Base-by-base conservation (phyloP, 2,113 vertebrate genomes). In the Hyla sarda region DNA sequence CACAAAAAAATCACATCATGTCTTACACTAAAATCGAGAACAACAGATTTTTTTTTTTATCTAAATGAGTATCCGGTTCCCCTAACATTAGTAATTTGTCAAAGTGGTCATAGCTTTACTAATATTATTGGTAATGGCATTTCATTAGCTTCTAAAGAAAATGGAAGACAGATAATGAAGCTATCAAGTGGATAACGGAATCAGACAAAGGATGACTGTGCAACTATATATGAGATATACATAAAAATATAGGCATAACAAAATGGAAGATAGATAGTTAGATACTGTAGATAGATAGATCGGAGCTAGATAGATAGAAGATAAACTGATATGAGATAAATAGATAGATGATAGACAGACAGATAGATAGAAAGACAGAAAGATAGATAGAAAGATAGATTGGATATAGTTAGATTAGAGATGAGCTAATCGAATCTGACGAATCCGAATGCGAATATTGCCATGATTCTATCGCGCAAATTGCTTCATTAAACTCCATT, bases 61-160 rank as follows among this genome's bases (percentile, higher is more conserved):
- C 54, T 82, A 52, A 1, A 82, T 82, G 60, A 71, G 7, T 11
- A 71, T 52, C 9, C 52, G 37, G 12, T 21, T 58, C 30, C 16
- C 62, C 3, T 14, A 54, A 34, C 50, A 30, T 9, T 72, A 71
- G 65, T 82, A 16, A 81, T 50, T 47, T 72, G 17, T 45, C 28
- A 82, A 34, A 32, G 37, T 7, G 65, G 13, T 32, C 62, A 65
- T 28, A 50, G 8, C 45, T 13, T 23, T 82, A 45, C 10, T 19
- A 69, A n/a, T 17, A 13, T 50, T 17, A 30, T 71, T 69, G 28
- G 28, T 71, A 30, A 69, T 52, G n/a, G 25, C n/a, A 28, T 3
- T 5, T 82, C 62, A 82, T 52, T 48, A 83, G 28, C 50, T 48
- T 28, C 67, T 73, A 54, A 41, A 48, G 67, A 50, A 72, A 54